A percentile compares a stretch with the other conserved stretches of the same genome.
phyloP scores from a whole-genome alignment of 1,140 invertebrate species.

The Drosophila arawakana region DNA sequence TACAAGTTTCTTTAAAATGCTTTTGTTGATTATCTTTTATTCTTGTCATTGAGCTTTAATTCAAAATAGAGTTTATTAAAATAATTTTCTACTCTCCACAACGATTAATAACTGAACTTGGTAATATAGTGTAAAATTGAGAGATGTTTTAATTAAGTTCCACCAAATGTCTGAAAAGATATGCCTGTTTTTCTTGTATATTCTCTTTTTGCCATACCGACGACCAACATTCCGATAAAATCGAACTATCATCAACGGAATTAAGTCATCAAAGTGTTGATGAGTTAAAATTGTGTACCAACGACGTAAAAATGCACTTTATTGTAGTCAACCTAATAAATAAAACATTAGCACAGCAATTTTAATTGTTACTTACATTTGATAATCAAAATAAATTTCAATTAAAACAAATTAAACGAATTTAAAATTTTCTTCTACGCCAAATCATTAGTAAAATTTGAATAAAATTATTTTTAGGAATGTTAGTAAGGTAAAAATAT shows the following conservation, averaged over 20 bases:
- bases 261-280: conserved; percentile 7
- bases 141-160: conserved; percentile 13
- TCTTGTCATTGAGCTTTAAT: too few relatives aligned
- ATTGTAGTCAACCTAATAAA: too few relatives aligned
- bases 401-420: too few relatives aligned
- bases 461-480: too few relatives aligned
- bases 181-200: not conserved
- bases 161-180: conserved; percentile 5
- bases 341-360: too few relatives aligned
- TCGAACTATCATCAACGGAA: conserved; percentile 7
- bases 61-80: not conserved
- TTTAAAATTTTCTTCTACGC: too few relatives aligned
- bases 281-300: not conserved
- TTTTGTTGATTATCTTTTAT: not conserved
- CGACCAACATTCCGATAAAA: conserved; percentile 2
- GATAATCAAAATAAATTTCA: too few relatives aligned
- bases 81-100: not conserved
- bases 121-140: not conserved
- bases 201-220: not conserved
- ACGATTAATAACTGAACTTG: not conserved
- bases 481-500: too few relatives aligned
- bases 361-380: too few relatives aligned
- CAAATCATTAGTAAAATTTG: too few relatives aligned
- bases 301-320: not conserved
- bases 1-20: too few relatives aligned